Percentiles rank a stretch among this genome's conserved stretches.
Evolutionary conservation across 2,888 invertebrate species (phyloP).

Genomic region (Polydrusus pterygomalis): DNA sequence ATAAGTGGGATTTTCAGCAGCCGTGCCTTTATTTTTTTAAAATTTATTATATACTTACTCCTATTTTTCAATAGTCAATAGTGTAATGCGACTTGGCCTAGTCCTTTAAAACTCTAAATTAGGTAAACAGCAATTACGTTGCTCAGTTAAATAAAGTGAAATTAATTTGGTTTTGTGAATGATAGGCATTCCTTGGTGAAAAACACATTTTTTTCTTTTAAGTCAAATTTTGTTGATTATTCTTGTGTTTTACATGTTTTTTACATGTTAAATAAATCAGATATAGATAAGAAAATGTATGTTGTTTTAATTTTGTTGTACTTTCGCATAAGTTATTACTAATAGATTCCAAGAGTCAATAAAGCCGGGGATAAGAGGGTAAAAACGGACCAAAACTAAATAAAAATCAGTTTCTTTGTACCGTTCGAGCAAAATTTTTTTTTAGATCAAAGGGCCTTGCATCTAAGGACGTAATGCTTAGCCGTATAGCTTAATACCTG

Average conservation of each 20-base stretch:
- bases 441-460: no score
- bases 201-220: slow-evolving; percentile 38
- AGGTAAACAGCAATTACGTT: slow-evolving; percentile 2
- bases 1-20: slow-evolving; percentile 45
- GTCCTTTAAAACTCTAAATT: slow-evolving; percentile 25
- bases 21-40: slow-evolving; percentile 50
- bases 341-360: no score
- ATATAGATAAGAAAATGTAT: slow-evolving; percentile 36
- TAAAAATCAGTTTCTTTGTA: no score
- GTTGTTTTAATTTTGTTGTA: not conserved
- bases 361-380: no score
- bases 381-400: no score
- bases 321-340: no score
- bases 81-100: slow-evolving; percentile 29
- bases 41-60: slow-evolving; percentile 32
- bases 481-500: no score
- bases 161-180: slow-evolving; percentile 23
- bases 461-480: no score
- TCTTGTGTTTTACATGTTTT: slow-evolving; percentile 49
- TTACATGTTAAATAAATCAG: slow-evolving; percentile 53
- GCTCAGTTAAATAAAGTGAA: slow-evolving; percentile 30
- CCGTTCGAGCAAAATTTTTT: no score
- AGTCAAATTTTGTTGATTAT: slow-evolving; percentile 53
- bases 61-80: slow-evolving; percentile 28
- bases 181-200: slow-evolving; percentile 44